Base-by-base conservation (phyloP, 2,888 invertebrate genomes). In the Branchellion lobata region DNA sequence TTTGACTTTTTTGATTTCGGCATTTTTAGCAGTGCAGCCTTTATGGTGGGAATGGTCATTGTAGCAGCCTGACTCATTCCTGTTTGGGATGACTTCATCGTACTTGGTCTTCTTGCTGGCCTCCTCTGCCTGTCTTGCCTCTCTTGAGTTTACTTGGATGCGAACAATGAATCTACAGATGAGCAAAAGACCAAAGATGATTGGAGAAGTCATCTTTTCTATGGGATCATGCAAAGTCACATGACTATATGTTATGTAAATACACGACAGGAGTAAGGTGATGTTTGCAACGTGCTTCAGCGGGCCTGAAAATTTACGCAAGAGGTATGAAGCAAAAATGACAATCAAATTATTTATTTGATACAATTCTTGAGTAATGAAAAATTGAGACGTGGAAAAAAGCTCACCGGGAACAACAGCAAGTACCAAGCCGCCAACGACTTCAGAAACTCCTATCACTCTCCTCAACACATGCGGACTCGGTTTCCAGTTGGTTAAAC, bases 251-350 rank as follows among this genome's bases (percentile, higher is more conserved):
- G 95, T 93, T 51, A 95, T 94, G 88, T 95, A 91, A 82, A 94
- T 86, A 91, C 95, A 96, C 82, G 96, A 89, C 77, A 93, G 83
- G 65, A 97, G 90, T 81, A 97, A 90, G 47, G 93, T 91, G 14
- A 93, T 89, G 88, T 97, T 97, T 68, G 95, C 94, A 73, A 91
- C 90, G 87, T 96, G 94, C 89, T 96, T 96, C 82, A 96, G 89
- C 88, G 93, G 93, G 88, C 87, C 87, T 84, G 53, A 1, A 77
- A 77, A 53, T 57, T 27, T 24, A 1, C 69, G 5, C 65, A 40
- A 11, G 36, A 78, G n/a, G n/a, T n/a, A n/a, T n/a, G 40, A 40
- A 40, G 40, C 40, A 40, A 40, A 40, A 40, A 14, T 40, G 14
- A 40, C 14, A 40, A 1, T 71, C n/a, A n/a, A 29, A n/a, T 40